Evolutionary conservation across 2,888 invertebrate species (phyloP), one percentile per base, ranked within the genome.

Genomic region (Tiphia femorata): DNA sequence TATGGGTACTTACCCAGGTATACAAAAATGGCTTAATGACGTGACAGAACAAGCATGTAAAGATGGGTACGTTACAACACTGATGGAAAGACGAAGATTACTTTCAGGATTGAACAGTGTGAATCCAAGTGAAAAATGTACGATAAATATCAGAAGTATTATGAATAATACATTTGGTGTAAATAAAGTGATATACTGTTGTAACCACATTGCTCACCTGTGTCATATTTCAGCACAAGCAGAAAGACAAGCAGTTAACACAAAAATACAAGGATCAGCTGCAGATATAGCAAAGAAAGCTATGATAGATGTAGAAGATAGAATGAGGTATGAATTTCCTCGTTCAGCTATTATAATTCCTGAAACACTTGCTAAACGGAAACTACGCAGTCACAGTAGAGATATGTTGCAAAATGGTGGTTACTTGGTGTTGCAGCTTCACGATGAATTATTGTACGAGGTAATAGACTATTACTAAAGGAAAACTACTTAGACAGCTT

Each of bases 371-470:
- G 35, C 52, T 33, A 70, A 61, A 37, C 71, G 76, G 27, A 78
- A 71, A 58, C 62, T 78, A 43, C 65, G 77, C 38, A 76, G 67
- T 56, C 73, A 58, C 16, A 72, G 64, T 53, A 62, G 49, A 23
- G 74, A 76, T 42, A 49, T 58, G 10, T 61, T 64, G 25, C 70
- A 74, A n/a, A 68, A 72, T 29, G 82, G 81, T 69, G 91, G 90
- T 0, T 87, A 87, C 59, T 87, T 98, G 10, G 90, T 98, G 2
- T 85, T 98, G 19, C 97, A 98, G 82, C 86, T 99, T 73, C 98
- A 99, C 81, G 98, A 99, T 84, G 99, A 99, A 86, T 86, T 99
- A 1, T 89, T 99, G 21, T 97, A 94, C 79, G 97, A 99, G 87
- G 89, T 88, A 60, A 71, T 12, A 2, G 4, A 12, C n/a, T n/a